Evolutionary conservation across 1,140 invertebrate genomes (phyloP), one percentile per base, ranked within the genome.

Genomic region (Formica exsecta): DNA sequence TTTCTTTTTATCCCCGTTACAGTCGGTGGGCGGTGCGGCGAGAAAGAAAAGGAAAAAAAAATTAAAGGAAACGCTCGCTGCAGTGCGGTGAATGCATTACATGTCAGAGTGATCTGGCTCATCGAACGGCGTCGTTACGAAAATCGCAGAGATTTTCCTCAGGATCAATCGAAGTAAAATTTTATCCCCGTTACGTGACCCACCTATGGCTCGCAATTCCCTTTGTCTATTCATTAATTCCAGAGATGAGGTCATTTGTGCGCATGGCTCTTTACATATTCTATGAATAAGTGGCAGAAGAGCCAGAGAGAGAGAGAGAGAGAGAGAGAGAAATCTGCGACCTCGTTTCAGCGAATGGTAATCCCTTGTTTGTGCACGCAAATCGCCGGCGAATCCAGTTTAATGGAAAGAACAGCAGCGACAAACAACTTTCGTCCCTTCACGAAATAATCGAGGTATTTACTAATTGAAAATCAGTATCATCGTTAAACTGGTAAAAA

Each of bases 51-150:
- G 22, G 48, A 44, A 85, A 87, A 86, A 80, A 75, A 75, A 87
- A 86, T 90, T 89, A 89, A 90, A 79, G 62, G 83, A 91, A 90
- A 89, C 65, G 80, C 86, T 91, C 51, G 86, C 84, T 89, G 74
- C 51, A 76, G 16, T 19, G 57, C 59, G 9, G 8, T 44, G 57
- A 70, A 84, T 77, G 77, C 81, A 87, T 88, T 87, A 89, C 59
- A 74, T 81, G 86, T 87, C 62, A 65, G 83, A 4, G 44, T 86
- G 80, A 79, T 86, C 77, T 29, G 8, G 44, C 51, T 80, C 83
- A 64, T 44, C 59, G 75, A 68, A 51, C 54, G 54, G 48, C 51
- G 25, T 59, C 36, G 44, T 64, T 44, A 36, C 19, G 73, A 62
- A 51, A 54, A 62, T 79, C 44, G 44, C 48, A 4, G 22, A 64